Evolutionary conservation across 2,797 vertebrate genomes (phyloP).

Genomic region (Enteromius argenteus): DNA sequence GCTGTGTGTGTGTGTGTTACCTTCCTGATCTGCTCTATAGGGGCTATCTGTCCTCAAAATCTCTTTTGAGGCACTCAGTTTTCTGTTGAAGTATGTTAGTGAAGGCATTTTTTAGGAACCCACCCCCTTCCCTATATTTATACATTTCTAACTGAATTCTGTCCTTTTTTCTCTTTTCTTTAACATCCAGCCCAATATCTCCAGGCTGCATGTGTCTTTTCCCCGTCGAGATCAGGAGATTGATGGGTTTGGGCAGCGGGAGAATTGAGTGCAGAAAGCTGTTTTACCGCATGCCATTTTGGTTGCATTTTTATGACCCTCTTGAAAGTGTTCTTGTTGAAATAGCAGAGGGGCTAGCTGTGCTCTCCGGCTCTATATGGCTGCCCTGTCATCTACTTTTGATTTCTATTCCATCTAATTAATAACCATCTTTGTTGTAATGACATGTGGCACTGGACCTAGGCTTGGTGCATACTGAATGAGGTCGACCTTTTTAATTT

Average conservation of each 20-base stretch:
- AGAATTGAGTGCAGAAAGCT: constrained; percentile 56
- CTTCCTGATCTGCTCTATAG: not conserved
- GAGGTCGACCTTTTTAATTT: constrained; percentile 70
- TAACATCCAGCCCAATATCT: constrained; percentile 24
- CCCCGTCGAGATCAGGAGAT: constrained; percentile 43
- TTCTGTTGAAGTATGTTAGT: constrained; percentile 61
- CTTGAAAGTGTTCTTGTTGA: constrained; percentile 58
- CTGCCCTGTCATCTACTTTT: constrained; percentile 79
- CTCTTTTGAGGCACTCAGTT: constrained; percentile 59
- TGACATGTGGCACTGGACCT: constrained; percentile 77
- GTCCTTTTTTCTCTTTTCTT: constrained; percentile 20
- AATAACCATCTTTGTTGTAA: constrained; percentile 85
- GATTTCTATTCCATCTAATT: constrained; percentile 82
- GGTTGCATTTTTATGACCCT: constrained; percentile 59
- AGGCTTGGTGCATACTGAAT: constrained; percentile 81
- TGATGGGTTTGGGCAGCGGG: constrained; percentile 48
- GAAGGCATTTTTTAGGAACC: not conserved
- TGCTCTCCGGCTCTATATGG: constrained; percentile 68
- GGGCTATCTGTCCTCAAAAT: constrained; percentile 30
- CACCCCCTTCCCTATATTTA: not conserved
- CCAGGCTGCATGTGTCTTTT: constrained; percentile 33
- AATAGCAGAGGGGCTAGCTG: constrained; percentile 58
- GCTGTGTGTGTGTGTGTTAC: constrained; percentile 38
- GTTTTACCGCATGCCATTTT: constrained; percentile 56
- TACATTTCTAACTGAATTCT: constrained; percentile 27